Conservation (phyloP, 2,797 vertebrate genomes). For the Manis crassicaudata region DNA sequence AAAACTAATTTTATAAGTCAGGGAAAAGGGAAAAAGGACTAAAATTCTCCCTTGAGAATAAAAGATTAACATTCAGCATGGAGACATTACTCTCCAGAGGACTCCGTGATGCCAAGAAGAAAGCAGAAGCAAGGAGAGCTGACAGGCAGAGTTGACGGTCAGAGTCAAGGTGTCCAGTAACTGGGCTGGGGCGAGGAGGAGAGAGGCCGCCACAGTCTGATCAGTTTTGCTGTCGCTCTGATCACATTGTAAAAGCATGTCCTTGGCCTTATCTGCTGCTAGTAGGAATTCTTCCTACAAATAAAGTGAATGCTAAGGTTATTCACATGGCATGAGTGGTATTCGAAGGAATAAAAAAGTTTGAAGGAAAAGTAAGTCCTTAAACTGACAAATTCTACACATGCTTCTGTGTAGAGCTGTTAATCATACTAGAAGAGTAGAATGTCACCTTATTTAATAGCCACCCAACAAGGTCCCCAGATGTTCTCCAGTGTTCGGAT, state of each 20-base stretch:
- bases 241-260: not conserved
- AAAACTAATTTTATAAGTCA: not conserved
- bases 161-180: not conserved
- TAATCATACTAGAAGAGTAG: not conserved
- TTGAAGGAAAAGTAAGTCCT: not conserved
- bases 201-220: accelerated
- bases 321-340: not conserved
- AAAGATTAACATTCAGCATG: not conserved
- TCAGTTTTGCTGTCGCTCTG: not conserved
- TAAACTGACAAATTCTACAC: not conserved
- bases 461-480: not conserved
- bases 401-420: not conserved
- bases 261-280: not conserved
- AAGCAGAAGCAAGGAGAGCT: not conserved
- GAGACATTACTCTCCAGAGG: not conserved
- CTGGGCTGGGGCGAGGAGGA: not conserved
- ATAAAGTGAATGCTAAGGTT: not conserved
- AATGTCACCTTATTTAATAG: not conserved
- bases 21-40: not conserved
- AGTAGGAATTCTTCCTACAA: not conserved
- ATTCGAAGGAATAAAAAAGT: not conserved
- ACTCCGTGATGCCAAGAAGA: not conserved
- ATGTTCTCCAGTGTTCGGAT: not conserved
- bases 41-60: not conserved
- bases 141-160: not conserved